phyloP scores from a whole-genome alignment of 2,888 invertebrate species.

The Folsomia manolachei region DNA sequence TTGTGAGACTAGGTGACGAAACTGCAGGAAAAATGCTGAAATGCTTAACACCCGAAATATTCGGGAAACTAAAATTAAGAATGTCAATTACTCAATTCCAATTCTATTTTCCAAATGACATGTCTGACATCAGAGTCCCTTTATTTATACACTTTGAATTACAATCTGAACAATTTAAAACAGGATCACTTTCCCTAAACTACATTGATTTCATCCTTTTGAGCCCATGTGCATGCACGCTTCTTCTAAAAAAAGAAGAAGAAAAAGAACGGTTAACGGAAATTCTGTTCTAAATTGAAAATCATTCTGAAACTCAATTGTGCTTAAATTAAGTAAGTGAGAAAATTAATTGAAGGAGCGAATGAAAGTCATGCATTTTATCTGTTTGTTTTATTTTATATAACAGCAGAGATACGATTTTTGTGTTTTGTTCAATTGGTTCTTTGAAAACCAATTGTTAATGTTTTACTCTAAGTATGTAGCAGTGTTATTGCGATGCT shows the following conservation, averaged over 20 bases:
- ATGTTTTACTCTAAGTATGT: not conserved
- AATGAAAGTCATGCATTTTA: no score
- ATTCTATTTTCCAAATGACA: slow-evolving; percentile 17
- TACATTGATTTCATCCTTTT: slow-evolving; percentile 4
- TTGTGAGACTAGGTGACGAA: not conserved
- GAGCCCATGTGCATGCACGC: no score
- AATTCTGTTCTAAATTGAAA: no score
- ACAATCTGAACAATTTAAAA: slow-evolving; percentile 4
- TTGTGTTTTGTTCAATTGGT: no score
- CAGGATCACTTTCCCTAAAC: slow-evolving; percentile 15
- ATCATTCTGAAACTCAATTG: no score
- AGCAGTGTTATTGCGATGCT: no score
- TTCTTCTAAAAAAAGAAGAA: not conserved
- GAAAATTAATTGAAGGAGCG: not conserved
- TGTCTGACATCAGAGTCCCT: slow-evolving; percentile 3
- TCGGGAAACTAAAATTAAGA: not conserved
- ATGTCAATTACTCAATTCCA: not conserved
- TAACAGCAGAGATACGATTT: no score
- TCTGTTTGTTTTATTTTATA: not conserved
- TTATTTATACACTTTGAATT: slow-evolving; percentile 15
- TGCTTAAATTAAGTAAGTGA: slow-evolving; percentile 16
- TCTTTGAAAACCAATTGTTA: no score
- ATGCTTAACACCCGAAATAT: not conserved
- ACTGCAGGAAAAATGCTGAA: not conserved
- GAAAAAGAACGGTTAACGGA: not conserved